Conservation (phyloP, 2,113 vertebrate species). For the Calypte anna region DNA sequence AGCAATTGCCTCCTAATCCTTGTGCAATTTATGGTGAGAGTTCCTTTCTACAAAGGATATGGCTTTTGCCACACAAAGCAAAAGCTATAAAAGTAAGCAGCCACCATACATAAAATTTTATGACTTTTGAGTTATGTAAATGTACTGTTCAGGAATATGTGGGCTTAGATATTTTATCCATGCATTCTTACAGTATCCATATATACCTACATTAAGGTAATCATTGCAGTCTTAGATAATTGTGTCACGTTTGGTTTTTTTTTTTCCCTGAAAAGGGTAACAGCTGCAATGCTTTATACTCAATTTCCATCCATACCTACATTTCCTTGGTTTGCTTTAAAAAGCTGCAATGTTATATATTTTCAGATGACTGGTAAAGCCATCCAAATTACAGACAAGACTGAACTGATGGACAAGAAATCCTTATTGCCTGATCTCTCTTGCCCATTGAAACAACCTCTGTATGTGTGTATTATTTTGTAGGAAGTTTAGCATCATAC, state of each 20-base stretch:
- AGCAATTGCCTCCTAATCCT: neutral
- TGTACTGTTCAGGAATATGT: neutral
- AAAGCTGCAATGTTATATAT: neutral
- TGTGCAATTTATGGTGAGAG: neutral
- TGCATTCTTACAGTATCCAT: neutral
- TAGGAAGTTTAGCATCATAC: conserved; percentile 75
- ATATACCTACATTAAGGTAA: too few species aligned
- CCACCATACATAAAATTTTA: neutral
- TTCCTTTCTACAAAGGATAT: neutral
- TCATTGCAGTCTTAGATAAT: neutral
- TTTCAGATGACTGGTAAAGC: neutral
- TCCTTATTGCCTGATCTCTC: neutral
- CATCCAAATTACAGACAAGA: neutral
- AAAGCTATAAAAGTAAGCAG: neutral
- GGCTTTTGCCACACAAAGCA: neutral
- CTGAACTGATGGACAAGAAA: neutral
- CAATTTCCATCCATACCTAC: neutral
- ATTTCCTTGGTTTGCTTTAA: neutral
- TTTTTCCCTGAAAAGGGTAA: neutral
- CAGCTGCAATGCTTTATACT: neutral
- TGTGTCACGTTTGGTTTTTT: neutral
- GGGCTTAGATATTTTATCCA: neutral
- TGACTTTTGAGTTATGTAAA: neutral
- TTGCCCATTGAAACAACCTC: neutral
- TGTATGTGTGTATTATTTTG: neutral